Base-by-base conservation (phyloP, 2,888 invertebrate species). In the Orthosia cruda region DNA sequence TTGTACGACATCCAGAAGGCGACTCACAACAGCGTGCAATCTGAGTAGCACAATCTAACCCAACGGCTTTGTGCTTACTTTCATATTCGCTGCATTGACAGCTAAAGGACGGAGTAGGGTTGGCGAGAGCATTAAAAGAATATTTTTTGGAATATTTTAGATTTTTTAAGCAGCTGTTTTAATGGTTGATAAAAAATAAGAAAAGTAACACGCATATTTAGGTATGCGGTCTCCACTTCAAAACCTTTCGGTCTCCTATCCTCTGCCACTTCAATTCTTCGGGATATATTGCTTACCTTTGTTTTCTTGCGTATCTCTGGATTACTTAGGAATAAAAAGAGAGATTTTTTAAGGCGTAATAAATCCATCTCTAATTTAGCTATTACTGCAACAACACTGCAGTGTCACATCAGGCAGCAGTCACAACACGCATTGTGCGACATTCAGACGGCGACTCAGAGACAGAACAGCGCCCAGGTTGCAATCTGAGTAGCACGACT, bases 81-180 rank as follows among this genome's bases (percentile, higher is more conserved):
- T 92, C 94, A 93, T 93, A 91, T 92, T 92, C 89, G 83, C 86
- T 88, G 66, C 83, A 92, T 91, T 94, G 94, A 94, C 94, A 94
- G 94, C 87, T 88, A 89, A 91, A 91, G 89, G 87, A 89, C 83
- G 76, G 64, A 15, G 12, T 89, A 93, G 92, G 93, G 92, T 71
- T 92, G 92, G 12, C 80, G 13, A 40, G 13, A 50, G n/a, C 1
- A 16, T 15, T 12, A 32, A 16, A 59, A 52, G 16, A 5, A 54
- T 49, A 74, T 0, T 57, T 32, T 62, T 64, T 2, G 23, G 3
- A 16, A 0, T 2, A 40, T 40, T 40, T 66, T 40, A 18, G 32
- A 32, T 7, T 32, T 0, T 32, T 32, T 32, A 55, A 26, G 7
- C 5, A 32, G 11, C 3, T 9, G 0, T 26, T 15, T n/a, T 26